phyloP scores from a whole-genome alignment of 2,113 vertebrate genomes.

The Trematomus loennbergii region DNA sequence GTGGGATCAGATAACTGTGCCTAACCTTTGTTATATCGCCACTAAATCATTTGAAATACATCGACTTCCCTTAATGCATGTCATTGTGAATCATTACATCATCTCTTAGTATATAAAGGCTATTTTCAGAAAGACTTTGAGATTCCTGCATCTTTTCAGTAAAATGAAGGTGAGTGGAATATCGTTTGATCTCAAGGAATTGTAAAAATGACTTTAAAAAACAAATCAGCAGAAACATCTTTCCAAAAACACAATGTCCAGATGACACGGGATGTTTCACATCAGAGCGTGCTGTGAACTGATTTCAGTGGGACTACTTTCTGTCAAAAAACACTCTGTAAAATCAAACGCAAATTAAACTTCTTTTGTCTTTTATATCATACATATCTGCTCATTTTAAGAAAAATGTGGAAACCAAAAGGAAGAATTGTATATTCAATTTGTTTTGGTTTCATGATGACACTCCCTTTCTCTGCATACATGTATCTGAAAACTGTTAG shows the following conservation, averaged over 20 bases:
- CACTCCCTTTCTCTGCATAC: background rate
- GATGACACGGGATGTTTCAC: background rate
- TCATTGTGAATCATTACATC: background rate
- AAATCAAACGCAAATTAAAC: background rate
- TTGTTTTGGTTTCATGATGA: background rate
- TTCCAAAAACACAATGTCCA: background rate
- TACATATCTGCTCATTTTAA: background rate
- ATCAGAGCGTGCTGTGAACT: background rate
- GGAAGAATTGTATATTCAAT: background rate
- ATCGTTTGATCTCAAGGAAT: background rate
- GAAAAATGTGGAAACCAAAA: no score
- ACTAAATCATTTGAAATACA: background rate
- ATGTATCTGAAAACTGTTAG: background rate
- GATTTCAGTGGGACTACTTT: background rate
- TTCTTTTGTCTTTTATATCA: background rate
- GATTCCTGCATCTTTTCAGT: background rate
- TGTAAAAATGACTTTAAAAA: background rate
- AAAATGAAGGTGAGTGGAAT: background rate
- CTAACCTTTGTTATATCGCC: conserved; percentile 22
- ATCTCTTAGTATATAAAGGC: background rate
- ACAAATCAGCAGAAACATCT: background rate
- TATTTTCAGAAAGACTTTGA: background rate
- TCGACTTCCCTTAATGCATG: background rate
- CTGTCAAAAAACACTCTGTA: background rate
- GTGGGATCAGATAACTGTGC: conserved; percentile 49